A percentile compares a stretch with the other conserved stretches of the same genome.
Conservation (phyloP, 1,140 invertebrate species). For the Aphaenogaster floridana region DNA sequence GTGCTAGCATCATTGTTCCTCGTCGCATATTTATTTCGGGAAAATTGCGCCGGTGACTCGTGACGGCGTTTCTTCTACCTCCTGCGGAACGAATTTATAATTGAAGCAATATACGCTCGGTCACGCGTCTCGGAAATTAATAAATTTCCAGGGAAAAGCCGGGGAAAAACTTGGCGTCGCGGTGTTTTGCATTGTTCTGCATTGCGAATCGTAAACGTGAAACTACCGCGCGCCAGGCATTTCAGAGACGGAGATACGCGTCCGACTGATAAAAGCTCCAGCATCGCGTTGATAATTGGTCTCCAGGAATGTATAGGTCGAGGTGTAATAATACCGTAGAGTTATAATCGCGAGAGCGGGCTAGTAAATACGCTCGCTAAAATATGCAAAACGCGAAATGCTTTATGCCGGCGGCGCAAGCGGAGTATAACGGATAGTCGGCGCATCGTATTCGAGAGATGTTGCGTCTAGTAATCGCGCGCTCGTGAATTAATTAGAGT, state of each 20-base stretch:
- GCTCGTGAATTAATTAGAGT: constrained; percentile 58
- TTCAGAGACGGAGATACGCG: background rate
- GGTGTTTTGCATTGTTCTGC: background rate
- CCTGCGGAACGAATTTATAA: constrained; percentile 43
- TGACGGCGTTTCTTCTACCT: background rate
- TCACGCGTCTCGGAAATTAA: constrained; percentile 39
- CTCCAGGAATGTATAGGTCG: constrained; percentile 17
- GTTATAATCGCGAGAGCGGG: constrained; percentile 30
- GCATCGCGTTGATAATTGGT: constrained; percentile 33
- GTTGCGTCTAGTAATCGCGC: constrained; percentile 38
- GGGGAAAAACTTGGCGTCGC: constrained; percentile 9
- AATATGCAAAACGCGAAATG: constrained; percentile 43
- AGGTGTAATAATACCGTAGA: constrained; percentile 36
- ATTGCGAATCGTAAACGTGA: constrained; percentile 19
- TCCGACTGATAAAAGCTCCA: background rate
- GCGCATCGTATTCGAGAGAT: constrained; percentile 24
- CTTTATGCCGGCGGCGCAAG: constrained; percentile 14
- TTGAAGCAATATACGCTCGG: background rate
- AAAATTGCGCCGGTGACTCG: constrained; percentile 28
- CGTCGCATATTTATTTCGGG: constrained; percentile 47
- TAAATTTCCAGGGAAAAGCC: constrained; percentile 20
- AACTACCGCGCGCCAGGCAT: background rate
- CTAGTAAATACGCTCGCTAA: constrained; percentile 25
- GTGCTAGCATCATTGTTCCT: constrained; percentile 59
- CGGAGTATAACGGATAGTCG: constrained; percentile 36